These are phyloP conservation scores for Dolichoris vasculosae DNA, from an alignment of 1,140 invertebrate genomes.

Conservation along the genomic window DNA sequence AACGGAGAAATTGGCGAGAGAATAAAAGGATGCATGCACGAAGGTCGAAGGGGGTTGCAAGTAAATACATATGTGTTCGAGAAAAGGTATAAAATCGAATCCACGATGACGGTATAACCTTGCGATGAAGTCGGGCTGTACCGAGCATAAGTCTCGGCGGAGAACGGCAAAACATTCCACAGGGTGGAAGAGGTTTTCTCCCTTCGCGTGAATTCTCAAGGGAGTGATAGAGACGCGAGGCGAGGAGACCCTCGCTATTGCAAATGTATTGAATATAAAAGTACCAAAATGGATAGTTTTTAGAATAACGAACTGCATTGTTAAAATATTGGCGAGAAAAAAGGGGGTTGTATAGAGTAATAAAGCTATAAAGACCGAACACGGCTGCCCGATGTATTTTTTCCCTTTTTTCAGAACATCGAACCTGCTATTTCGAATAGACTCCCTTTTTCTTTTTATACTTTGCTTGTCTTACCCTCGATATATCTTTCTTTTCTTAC, in stretches of 20 bases:
- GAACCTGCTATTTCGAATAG: conserved; percentile 30
- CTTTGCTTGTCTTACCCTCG: conserved; percentile 4
- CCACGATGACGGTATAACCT: conserved; percentile 55
- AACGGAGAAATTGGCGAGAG: background rate
- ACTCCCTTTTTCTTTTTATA: conserved; percentile 35
- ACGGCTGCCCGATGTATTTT: conserved; percentile 3
- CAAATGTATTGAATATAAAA: conserved; percentile 74
- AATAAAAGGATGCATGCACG: background rate
- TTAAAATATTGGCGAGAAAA: background rate
- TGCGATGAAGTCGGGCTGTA: conserved; percentile 63
- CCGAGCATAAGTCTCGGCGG: conserved; percentile 34
- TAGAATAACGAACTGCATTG: conserved; percentile 64
- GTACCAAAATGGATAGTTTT: conserved; percentile 70
- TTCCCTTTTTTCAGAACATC: conserved; percentile 13
- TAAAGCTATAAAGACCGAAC: background rate
- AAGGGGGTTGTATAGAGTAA: background rate
- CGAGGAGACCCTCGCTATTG: conserved; percentile 56
- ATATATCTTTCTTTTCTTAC: conserved; percentile 31
- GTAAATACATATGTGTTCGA: background rate
- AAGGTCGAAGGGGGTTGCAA: background rate
- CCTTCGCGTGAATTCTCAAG: conserved; percentile 59
- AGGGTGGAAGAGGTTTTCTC: conserved; percentile 56
- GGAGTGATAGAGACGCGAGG: conserved; percentile 65
- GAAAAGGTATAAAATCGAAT: conserved; percentile 9
- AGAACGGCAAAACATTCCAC: background rate